phyloP scores from a whole-genome alignment of 2,888 invertebrate species.

The Caenorhabditis virilis region DNA sequence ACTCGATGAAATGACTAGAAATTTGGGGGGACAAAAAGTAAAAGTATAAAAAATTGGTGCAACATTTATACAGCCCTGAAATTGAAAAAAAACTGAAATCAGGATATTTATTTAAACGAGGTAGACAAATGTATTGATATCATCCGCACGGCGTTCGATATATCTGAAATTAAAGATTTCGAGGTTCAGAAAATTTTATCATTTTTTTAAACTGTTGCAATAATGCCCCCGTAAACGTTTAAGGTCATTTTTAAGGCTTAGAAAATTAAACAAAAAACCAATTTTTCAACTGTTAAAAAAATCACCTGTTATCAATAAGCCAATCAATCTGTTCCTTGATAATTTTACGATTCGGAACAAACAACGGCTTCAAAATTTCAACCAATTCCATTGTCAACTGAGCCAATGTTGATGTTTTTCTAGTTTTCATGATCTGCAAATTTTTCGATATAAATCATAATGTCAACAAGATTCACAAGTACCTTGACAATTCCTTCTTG shows the following conservation, averaged over 20 bases:
- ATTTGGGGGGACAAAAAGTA: no score
- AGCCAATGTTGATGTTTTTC: conserved; percentile 89
- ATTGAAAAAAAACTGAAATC: not conserved
- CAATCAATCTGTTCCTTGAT: conserved; percentile 99
- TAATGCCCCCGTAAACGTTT: no score
- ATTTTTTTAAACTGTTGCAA: no score
- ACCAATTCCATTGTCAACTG: conserved; percentile 94
- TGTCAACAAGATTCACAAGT: not conserved
- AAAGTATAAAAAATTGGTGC: no score
- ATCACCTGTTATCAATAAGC: conserved; percentile 85
- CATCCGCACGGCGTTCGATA: conserved; percentile 52
- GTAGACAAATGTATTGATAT: conserved; percentile 61
- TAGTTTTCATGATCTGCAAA: conserved; percentile 86
- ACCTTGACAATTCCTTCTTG: conserved; percentile 94
- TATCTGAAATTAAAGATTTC: conserved; percentile 36
- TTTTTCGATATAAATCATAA: not conserved
- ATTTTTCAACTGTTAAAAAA: conserved; percentile 4
- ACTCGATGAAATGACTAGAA: no score
- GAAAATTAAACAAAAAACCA: no score
- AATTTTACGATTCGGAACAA: conserved; percentile 97
- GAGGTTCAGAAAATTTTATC: not conserved
- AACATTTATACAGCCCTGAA: not conserved
- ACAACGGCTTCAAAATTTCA: conserved; percentile 98
- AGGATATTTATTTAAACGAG: conserved; percentile 53
- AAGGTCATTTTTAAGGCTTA: no score